Percentiles rank a stretch among this genome's conserved stretches.
These are phyloP conservation scores for Paramacrobiotus metropolitanus DNA, from an alignment of 1,140 invertebrate genomes.

Conservation along the genomic window DNA sequence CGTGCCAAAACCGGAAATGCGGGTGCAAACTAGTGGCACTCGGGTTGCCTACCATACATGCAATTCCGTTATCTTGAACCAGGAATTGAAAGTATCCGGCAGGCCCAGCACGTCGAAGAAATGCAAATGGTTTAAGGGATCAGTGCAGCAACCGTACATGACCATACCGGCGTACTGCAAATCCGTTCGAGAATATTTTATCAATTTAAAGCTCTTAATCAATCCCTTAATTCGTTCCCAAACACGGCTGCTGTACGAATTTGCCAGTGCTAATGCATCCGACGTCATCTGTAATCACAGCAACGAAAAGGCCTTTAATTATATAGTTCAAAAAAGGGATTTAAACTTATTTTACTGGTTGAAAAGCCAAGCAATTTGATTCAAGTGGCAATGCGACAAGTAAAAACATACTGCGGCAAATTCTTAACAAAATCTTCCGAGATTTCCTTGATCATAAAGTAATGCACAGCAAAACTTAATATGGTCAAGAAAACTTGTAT, in stretches of 20 bases:
- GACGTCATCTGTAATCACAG: neutral
- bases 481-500: no score
- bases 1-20: neutral
- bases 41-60: constrained; percentile 13
- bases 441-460: no score
- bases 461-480: no score
- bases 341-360: no score
- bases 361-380: no score
- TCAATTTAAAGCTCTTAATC: neutral
- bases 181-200: constrained; percentile 8
- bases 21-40: no score
- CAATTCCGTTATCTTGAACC: constrained; percentile 12
- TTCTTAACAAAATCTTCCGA: no score
- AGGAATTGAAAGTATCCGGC: constrained; percentile 13
- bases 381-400: no score
- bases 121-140: constrained; percentile 6
- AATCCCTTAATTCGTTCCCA: neutral
- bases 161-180: constrained; percentile 7
- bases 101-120: constrained; percentile 11
- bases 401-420: no score
- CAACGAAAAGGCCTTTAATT: no score
- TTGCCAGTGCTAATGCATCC: neutral
- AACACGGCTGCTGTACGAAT: neutral
- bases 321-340: no score
- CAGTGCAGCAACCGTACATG: constrained; percentile 5